Conservation (phyloP, 2,113 vertebrate species). For the Carassius auratus region DNA sequence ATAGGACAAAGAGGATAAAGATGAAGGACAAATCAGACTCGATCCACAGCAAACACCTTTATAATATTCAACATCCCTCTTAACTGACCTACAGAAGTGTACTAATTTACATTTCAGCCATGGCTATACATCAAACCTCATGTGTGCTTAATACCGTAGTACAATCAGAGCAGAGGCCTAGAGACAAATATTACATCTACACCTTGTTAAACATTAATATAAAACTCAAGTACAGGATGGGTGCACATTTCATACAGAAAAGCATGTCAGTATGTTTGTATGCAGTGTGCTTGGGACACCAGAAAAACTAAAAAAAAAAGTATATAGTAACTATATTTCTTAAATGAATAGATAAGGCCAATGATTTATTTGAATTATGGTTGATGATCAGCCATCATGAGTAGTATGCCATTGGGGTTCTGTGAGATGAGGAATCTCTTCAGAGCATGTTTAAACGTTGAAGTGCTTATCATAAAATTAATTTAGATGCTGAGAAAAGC, state of each 20-base stretch:
- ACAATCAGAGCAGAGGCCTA: not conserved
- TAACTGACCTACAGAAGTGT: not conserved
- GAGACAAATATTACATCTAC: not conserved
- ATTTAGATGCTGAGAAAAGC: not conserved
- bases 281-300: not conserved
- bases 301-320: not conserved
- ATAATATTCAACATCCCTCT: not conserved
- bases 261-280: not conserved
- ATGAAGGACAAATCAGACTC: not conserved
- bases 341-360: not conserved
- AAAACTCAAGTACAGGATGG: conserved; percentile 12
- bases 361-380: not conserved
- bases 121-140: not conserved
- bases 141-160: too few relatives aligned
- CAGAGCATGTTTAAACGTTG: conserved; percentile 19
- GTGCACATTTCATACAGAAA: not conserved
- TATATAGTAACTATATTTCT: not conserved
- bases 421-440: not conserved
- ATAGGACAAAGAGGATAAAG: not conserved
- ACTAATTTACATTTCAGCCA: conserved; percentile 10
- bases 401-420: not conserved
- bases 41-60: not conserved
- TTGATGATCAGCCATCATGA: not conserved
- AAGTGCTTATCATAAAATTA: not conserved
- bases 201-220: conserved; percentile 11